A percentile compares a stretch with the other conserved stretches of the same genome.
These are phyloP conservation scores for Cochlearius cochlearius DNA, from an alignment of 2,113 vertebrate genomes.

Conservation along the genomic window DNA sequence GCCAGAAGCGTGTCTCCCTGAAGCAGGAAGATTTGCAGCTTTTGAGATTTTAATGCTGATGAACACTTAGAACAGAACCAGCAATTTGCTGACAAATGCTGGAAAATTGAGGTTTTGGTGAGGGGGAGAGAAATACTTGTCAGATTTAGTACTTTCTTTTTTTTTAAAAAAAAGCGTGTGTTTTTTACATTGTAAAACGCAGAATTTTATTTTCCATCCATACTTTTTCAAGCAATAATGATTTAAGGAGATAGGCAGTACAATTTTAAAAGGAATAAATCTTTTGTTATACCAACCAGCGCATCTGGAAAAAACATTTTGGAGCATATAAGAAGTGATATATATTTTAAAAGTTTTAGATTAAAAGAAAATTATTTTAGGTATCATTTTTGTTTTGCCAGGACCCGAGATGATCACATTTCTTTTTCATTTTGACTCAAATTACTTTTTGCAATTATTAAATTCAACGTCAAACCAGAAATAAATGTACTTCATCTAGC, in stretches of 20 bases:
- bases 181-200: neutral
- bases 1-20: neutral
- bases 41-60: neutral
- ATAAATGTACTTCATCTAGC: neutral
- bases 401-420: neutral
- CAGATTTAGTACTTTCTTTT: neutral
- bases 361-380: neutral
- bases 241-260: neutral
- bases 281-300: neutral
- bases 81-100: neutral
- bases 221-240: neutral
- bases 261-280: neutral
- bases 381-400: neutral
- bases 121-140: neutral
- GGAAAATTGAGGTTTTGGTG: neutral
- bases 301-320: neutral
- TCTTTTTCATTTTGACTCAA: slow-evolving; percentile 12
- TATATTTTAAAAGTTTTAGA: neutral
- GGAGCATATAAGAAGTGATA: neutral
- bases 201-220: neutral
- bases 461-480: slow-evolving; percentile 2
- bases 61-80: neutral
- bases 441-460: slow-evolving; percentile 40
- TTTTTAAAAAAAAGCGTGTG: fast-evolving
- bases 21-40: neutral